Conservation (phyloP, 2,888 invertebrate species). For the Volucella bombylans region DNA sequence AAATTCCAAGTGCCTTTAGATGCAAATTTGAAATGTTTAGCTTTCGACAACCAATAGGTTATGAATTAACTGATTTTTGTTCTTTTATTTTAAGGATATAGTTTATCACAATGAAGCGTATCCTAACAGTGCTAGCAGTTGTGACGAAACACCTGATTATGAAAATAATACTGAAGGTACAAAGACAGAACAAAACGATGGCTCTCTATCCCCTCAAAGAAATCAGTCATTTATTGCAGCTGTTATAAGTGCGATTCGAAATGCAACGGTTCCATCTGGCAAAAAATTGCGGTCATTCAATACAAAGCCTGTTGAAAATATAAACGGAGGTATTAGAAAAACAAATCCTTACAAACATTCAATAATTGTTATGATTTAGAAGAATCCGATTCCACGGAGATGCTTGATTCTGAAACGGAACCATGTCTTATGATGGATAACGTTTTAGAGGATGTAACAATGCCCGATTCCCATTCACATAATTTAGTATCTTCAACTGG, state of each 20-base stretch:
- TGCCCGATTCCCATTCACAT: constrained; percentile 86
- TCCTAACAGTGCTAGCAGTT: constrained; percentile 88
- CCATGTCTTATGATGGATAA: constrained; percentile 92
- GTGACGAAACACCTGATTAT: constrained; percentile 85
- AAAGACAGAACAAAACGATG: constrained; percentile 79
- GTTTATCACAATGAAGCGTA: constrained; percentile 91
- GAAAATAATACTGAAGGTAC: constrained; percentile 66
- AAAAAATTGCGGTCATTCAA: constrained; percentile 80
- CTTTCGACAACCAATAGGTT: constrained; percentile 8
- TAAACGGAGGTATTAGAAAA: constrained; percentile 77
- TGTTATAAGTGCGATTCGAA: constrained; percentile 87
- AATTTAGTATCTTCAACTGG: constrained; percentile 87
- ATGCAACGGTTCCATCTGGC: constrained; percentile 83
- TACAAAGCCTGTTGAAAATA: constrained; percentile 77
- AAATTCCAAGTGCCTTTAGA: no score
- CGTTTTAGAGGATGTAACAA: constrained; percentile 86
- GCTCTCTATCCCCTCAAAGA: constrained; percentile 85
- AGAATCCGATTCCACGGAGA: constrained; percentile 88
- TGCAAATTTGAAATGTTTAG: background rate
- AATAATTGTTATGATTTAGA: constrained; percentile 82
- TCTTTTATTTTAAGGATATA: constrained; percentile 84
- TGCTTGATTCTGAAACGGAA: constrained; percentile 92
- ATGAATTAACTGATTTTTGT: constrained; percentile 13
- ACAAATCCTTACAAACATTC: background rate
- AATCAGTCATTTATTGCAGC: constrained; percentile 88